phyloP scores from a whole-genome alignment of 2,113 vertebrate species.

The Ptychochromis oligacanthus region DNA sequence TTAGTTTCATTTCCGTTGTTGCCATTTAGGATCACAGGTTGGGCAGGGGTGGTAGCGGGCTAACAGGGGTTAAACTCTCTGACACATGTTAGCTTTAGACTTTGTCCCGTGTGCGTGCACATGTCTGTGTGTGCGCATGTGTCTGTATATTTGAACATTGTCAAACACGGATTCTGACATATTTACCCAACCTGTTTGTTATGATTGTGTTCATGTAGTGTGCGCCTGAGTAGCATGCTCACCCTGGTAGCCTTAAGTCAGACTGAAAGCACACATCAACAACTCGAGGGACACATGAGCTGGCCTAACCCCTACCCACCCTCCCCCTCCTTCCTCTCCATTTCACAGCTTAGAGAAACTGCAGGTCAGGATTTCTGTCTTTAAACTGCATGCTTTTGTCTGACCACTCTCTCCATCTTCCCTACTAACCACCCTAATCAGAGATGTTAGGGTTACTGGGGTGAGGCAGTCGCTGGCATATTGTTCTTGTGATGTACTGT shows the following conservation, averaged over 20 bases:
- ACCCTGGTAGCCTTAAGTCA: conserved; percentile 54
- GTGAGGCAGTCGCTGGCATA: conserved; percentile 26
- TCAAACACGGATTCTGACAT: conserved; percentile 55
- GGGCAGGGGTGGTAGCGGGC: conserved; percentile 57
- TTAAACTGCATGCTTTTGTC: conserved; percentile 74
- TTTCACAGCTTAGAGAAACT: conserved; percentile 48
- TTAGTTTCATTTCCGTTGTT: conserved; percentile 82
- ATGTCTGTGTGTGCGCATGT: conserved; percentile 48
- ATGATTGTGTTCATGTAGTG: conserved; percentile 52
- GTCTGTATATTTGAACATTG: conserved; percentile 63
- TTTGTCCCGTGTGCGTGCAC: conserved; percentile 52
- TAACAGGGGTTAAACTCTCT: conserved; percentile 58
- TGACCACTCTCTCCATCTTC: conserved; percentile 48
- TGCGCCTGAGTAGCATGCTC: conserved; percentile 58
- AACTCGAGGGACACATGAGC: conserved; percentile 42
- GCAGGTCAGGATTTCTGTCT: conserved; percentile 55
- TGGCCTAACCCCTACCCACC: neutral
- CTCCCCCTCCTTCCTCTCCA: conserved; percentile 9
- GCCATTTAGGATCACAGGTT: conserved; percentile 64
- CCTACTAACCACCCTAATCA: conserved; percentile 51
- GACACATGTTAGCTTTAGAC: conserved; percentile 73
- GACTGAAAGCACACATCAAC: conserved; percentile 63
- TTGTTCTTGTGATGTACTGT: conserved; percentile 58
- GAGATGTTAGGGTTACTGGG: conserved; percentile 33
- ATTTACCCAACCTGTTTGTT: conserved; percentile 61